These are phyloP conservation scores for Apis dorsata DNA, from an alignment of 1,140 invertebrate genomes.

Conservation along the genomic window DNA sequence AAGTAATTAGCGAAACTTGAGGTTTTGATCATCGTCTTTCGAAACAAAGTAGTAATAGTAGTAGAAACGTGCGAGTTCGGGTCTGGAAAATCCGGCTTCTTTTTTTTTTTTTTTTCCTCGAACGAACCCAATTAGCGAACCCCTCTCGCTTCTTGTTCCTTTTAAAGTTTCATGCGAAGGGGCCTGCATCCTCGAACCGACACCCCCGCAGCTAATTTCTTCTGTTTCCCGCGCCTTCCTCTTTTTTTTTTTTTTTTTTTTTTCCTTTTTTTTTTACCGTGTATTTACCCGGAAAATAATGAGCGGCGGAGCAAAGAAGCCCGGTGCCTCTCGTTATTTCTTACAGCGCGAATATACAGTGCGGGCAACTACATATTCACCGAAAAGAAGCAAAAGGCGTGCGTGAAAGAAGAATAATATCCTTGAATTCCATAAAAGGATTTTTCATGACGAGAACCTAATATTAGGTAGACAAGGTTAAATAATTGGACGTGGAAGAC, in stretches of 20 bases:
- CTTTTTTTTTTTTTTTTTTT: neutral
- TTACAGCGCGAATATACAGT: neutral
- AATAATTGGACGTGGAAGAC: too few relatives aligned
- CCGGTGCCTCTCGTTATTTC: conserved; percentile 58
- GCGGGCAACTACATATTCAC: neutral
- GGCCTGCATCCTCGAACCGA: neutral
- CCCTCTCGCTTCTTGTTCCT: conserved; percentile 5
- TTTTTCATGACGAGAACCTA: too few relatives aligned
- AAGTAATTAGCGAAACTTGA: neutral
- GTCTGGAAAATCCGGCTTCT: neutral
- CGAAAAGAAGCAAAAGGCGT: too few relatives aligned
- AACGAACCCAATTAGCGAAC: conserved; percentile 46
- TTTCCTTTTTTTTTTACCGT: neutral
- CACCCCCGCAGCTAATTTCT: conserved; percentile 21
- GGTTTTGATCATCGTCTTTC: neutral
- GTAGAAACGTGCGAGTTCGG: neutral
- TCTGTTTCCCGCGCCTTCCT: neutral
- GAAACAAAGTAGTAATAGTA: neutral
- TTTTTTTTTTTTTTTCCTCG: neutral
- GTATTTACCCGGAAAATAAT: conserved; percentile 64
- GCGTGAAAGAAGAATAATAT: too few relatives aligned
- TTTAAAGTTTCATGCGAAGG: conserved; percentile 47
- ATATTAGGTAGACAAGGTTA: too few relatives aligned
- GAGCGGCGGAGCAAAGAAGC: conserved; percentile 38
- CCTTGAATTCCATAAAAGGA: too few relatives aligned